Base-by-base conservation (phyloP, 64 coral and sea anemone genomes). In the Dendronephthya gigantea region DNA sequence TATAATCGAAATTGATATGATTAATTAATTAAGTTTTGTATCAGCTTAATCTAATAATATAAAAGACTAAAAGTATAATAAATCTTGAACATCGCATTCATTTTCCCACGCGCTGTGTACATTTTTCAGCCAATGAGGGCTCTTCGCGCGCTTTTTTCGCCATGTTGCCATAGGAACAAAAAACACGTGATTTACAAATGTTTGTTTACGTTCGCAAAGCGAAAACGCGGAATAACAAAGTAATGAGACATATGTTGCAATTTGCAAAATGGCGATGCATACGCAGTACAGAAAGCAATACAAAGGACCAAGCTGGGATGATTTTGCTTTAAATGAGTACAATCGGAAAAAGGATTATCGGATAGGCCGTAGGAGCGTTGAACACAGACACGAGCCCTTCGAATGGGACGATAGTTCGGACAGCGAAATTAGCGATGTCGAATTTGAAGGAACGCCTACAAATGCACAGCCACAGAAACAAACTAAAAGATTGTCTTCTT, bases 331-430 rank as follows among this genome's bases (percentile, higher is more conserved):
- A 23, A 87, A 91, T 35, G 95, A 98, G 66, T 98, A 86, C 65
- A 82, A 91, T 49, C 86, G 89, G 51, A 98, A 92, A 35, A 25
- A 89, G 8, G 86, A 92, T 65, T 98, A 98, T 50, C 90, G 95
- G 50, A 88, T 84, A 90, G 91, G 93, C 55, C 90, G 95, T 52
- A 89, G 95, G 66, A 91, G 84, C 43, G 87, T 98, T 41, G 95
- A 98, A 69, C 95, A 98, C 49, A 81, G 82, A 50, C 95, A 98
- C 48, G 68, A 98, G 43, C 88, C 92, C 0, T 98, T 92, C 92
- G 49, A 48, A 15, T 98, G 95, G 95, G 90, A 93, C 36, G 92
- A 92, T 47, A 92, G 91, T 2, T 87, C 66, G 25, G 94, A 93
- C 62, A 62, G 90, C 9, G 91, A 96, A 47, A 83, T 90, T 52